Evolutionary conservation across 2,888 invertebrate species (phyloP).

Genomic region (Penaeus monodon): DNA sequence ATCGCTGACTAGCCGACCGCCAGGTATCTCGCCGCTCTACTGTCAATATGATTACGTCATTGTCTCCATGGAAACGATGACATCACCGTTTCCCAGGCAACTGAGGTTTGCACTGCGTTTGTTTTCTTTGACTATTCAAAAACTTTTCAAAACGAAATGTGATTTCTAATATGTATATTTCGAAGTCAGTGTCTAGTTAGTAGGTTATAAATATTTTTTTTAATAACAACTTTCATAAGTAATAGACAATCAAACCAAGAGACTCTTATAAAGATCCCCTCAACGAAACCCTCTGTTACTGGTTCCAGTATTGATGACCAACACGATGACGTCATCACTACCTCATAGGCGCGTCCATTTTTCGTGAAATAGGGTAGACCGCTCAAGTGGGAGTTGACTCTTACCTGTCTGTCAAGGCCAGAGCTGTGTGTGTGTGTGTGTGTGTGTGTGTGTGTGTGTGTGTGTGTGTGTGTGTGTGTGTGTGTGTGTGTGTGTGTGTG

Average conservation of each 20-base stretch:
- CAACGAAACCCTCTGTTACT: constrained; percentile 21
- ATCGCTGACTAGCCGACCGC: constrained; percentile 54
- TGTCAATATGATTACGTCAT: constrained; percentile 52
- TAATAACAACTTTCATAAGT: background rate
- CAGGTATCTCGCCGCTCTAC: constrained; percentile 32
- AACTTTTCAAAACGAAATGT: background rate
- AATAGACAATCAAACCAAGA: background rate
- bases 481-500: too few species aligned
- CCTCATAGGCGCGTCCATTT: constrained; percentile 43
- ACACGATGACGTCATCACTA: constrained; percentile 34
- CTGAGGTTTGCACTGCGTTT: background rate
- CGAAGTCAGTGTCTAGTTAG: background rate
- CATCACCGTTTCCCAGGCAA: constrained; percentile 35
- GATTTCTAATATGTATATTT: too few species aligned
- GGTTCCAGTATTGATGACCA: constrained; percentile 46
- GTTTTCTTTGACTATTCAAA: background rate
- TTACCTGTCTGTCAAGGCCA: too few species aligned
- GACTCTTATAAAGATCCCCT: background rate
- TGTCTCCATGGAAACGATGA: constrained; percentile 50
- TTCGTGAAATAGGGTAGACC: background rate
- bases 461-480: too few species aligned
- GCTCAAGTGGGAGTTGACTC: background rate
- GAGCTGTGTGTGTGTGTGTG: too few species aligned
- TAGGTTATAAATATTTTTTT: background rate
- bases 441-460: too few species aligned